These are phyloP conservation scores for Scortum barcoo DNA, from an alignment of 2,113 vertebrate species.

Conservation along the genomic window DNA sequence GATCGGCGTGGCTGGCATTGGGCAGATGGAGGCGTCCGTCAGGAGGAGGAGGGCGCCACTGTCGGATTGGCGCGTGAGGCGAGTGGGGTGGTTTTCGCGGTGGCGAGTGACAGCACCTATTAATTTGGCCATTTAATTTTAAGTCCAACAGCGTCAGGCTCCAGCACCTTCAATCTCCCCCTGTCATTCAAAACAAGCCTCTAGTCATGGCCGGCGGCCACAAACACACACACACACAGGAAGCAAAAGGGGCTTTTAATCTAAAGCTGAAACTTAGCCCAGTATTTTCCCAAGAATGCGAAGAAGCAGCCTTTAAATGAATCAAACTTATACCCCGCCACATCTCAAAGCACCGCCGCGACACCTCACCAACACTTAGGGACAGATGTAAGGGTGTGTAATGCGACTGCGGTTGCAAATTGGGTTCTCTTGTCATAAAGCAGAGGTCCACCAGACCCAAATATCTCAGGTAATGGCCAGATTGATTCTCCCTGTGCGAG, in stretches of 20 bases:
- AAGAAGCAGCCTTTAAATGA: conserved; percentile 53
- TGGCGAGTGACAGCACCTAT: conserved; percentile 75
- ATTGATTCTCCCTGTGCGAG: conserved; percentile 66
- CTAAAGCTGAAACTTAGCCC: conserved; percentile 40
- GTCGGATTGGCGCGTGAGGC: conserved; percentile 41
- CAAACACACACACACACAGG: conserved; percentile 24
- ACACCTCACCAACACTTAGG: conserved; percentile 16
- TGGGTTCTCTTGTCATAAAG: conserved; percentile 57
- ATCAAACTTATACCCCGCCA: background rate
- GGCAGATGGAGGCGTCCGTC: conserved; percentile 66
- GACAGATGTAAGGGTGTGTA: conserved; percentile 40
- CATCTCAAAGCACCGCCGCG: conserved; percentile 10
- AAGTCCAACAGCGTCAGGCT: conserved; percentile 78
- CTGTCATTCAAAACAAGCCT: conserved; percentile 71
- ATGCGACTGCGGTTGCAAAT: conserved; percentile 58
- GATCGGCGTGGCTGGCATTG: background rate
- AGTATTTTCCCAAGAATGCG: background rate
- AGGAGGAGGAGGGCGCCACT: conserved; percentile 18
- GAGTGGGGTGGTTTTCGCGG: conserved; percentile 54
- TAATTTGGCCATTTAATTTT: conserved; percentile 81
- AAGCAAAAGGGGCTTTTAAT: conserved; percentile 48
- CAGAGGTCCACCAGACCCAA: conserved; percentile 41
- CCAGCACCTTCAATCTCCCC: conserved; percentile 76
- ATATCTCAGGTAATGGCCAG: conserved; percentile 55
- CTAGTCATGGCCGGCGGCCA: conserved; percentile 26